These are phyloP conservation scores for Hydrozoanthus gracilis DNA, from an alignment of 92 coral and sea anemone genomes.

Conservation along the genomic window DNA sequence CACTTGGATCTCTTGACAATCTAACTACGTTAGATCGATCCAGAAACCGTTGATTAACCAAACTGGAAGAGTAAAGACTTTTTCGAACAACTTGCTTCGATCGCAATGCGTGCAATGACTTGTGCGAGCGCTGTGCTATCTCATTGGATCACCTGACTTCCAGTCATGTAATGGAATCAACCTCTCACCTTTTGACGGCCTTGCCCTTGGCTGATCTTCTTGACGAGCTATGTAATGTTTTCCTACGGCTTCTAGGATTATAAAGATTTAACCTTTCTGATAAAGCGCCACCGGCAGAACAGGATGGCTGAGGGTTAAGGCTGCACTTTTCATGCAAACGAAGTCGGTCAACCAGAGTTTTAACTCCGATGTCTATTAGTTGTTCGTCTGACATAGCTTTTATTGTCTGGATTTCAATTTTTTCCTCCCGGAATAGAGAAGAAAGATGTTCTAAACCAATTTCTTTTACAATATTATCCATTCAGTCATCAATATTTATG, in stretches of 20 bases:
- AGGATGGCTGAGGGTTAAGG: constrained; percentile 33
- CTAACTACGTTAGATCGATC: no score
- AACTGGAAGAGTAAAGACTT: no score
- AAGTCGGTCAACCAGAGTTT: constrained; percentile 57
- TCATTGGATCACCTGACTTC: no score
- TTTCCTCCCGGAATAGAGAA: constrained; percentile 35
- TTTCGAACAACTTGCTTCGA: no score
- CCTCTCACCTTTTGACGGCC: constrained; percentile 16
- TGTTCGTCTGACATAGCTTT: constrained; percentile 45
- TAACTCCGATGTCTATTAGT: constrained; percentile 53
- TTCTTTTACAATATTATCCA: constrained; percentile 45
- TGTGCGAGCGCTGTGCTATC: no score
- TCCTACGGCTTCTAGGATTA: constrained; percentile 24
- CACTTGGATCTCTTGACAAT: no score
- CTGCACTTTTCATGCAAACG: constrained; percentile 55
- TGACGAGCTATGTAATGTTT: not conserved
- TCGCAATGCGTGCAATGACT: no score
- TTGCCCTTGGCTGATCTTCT: constrained; percentile 16
- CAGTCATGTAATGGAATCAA: not conserved
- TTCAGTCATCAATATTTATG: not conserved
- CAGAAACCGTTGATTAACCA: no score
- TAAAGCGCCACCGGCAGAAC: constrained; percentile 34
- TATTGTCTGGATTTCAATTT: constrained; percentile 53
- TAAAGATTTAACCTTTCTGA: constrained; percentile 47
- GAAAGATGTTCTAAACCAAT: constrained; percentile 39